Base-by-base conservation (phyloP, 2,888 invertebrate species). In the Mayetiola destructor region DNA sequence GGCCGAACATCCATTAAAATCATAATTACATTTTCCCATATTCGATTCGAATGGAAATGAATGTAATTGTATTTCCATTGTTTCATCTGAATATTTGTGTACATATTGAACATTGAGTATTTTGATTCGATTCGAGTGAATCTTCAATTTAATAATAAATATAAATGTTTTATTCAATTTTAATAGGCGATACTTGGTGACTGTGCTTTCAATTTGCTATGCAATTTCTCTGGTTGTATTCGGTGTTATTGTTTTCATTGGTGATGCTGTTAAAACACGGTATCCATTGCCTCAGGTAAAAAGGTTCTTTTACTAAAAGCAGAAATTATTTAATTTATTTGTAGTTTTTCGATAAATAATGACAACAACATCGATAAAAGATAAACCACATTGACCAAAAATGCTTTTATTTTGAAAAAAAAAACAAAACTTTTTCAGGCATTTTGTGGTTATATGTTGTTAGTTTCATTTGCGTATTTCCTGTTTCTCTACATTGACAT, bases 181-280 rank as follows among this genome's bases (percentile, higher is more conserved):
- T 12, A 32, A 32, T 74, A 83, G 83, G 62, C 75, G 75, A 64
- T 77, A 79, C 64, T 65, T 81, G 61, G 77, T 80, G 3, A 73
- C 77, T 55, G 77, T 81, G 56, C 67, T 80, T 62, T 84, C 84
- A 66, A 77, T 80, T 60, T 78, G 82, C 64, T 85, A 85, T 64
- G 82, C 82, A 40, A 76, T 84, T 61, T 74, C 84, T 62, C 67
- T 85, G 59, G 76, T 85, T 4, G 81, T 83, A 23, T 68, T 83
- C 27, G 85, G 85, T 30, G 62, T 80, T 8, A 78, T 84, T 3
- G 73, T 84, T 32, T 81, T 82, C 63, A 66, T 82, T 30, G 76
- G 77, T 54, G 82, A 84, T 64, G 71, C 80, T 52, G 73, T 82
- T 57, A 61, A 76, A 8, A 69, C 69, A 18, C 65, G 69, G 56